phyloP scores from a whole-genome alignment of 2,888 invertebrate species.

The Vanessa cardui region DNA sequence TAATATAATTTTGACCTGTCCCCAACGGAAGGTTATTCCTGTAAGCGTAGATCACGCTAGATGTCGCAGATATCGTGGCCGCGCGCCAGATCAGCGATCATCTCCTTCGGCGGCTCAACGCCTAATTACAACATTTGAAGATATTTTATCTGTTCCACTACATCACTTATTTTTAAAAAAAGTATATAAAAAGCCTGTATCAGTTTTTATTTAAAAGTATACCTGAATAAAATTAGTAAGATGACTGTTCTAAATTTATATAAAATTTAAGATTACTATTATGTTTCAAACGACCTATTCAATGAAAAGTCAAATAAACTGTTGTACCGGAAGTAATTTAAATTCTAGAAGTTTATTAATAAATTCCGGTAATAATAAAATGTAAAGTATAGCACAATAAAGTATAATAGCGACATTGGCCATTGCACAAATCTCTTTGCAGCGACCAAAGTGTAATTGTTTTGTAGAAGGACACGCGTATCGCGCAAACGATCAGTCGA shows the following conservation, averaged over 20 bases:
- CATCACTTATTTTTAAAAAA: neutral
- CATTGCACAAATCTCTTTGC: constrained; percentile 65
- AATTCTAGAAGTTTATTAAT: too few species aligned
- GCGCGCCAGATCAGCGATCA: constrained; percentile 73
- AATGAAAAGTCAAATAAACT: too few species aligned
- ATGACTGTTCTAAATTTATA: neutral
- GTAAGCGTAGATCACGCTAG: constrained; percentile 69
- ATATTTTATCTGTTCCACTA: constrained; percentile 31
- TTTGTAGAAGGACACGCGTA: constrained; percentile 76
- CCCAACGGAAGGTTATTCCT: constrained; percentile 25
- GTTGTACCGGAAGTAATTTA: too few species aligned
- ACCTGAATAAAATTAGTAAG: too few species aligned
- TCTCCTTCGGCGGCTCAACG: constrained; percentile 39
- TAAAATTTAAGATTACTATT: neutral
- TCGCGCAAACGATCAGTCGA: constrained; percentile 62
- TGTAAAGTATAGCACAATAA: constrained; percentile 28
- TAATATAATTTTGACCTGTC: constrained; percentile 17
- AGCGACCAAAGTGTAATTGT: constrained; percentile 68
- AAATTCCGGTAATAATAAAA: constrained; percentile 7
- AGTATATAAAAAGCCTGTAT: too few species aligned
- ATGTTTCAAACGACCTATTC: neutral
- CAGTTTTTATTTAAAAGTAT: too few species aligned
- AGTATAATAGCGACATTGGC: constrained; percentile 49
- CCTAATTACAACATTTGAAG: constrained; percentile 38
- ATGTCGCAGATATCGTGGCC: constrained; percentile 75